Evolutionary conservation across 2,888 invertebrate genomes (phyloP).

Genomic region (Lithodes maja): DNA sequence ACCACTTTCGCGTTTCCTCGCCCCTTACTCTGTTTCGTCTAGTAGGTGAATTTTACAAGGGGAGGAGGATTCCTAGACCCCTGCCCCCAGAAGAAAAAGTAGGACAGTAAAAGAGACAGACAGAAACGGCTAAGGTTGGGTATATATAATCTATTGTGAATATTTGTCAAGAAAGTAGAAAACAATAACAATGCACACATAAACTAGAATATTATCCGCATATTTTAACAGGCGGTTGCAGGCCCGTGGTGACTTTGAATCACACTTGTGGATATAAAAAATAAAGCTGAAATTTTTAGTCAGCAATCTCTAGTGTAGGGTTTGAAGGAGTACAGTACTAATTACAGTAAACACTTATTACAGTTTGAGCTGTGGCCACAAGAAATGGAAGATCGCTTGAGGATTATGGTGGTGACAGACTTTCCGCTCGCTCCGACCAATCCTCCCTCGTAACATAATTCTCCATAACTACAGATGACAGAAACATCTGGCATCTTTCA

Average conservation of each 20-base stretch:
- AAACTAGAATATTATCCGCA: too few relatives aligned
- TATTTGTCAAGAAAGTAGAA: too few relatives aligned
- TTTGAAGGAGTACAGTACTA: slow-evolving; percentile 43
- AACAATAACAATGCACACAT: too few relatives aligned
- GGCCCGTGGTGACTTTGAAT: slow-evolving; percentile 21
- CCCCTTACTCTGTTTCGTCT: too few relatives aligned
- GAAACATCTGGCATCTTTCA: background rate
- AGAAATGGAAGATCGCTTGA: slow-evolving; percentile 66
- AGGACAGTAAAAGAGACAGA: too few relatives aligned
- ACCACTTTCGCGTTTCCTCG: too few relatives aligned
- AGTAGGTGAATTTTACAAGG: too few relatives aligned
- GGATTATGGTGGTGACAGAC: slow-evolving; percentile 54
- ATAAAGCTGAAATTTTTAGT: slow-evolving; percentile 58
- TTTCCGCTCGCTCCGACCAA: background rate
- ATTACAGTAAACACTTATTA: slow-evolving; percentile 49
- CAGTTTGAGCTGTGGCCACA: slow-evolving; percentile 66
- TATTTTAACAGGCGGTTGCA: background rate
- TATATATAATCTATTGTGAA: too few relatives aligned
- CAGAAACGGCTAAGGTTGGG: too few relatives aligned
- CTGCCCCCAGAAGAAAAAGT: too few relatives aligned
- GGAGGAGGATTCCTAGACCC: too few relatives aligned
- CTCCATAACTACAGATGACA: background rate
- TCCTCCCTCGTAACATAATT: background rate
- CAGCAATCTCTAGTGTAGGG: slow-evolving; percentile 62
- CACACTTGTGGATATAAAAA: slow-evolving; percentile 45